Evolutionary conservation across 2,113 vertebrate species (phyloP).

Genomic region (Bubalus kerabau): DNA sequence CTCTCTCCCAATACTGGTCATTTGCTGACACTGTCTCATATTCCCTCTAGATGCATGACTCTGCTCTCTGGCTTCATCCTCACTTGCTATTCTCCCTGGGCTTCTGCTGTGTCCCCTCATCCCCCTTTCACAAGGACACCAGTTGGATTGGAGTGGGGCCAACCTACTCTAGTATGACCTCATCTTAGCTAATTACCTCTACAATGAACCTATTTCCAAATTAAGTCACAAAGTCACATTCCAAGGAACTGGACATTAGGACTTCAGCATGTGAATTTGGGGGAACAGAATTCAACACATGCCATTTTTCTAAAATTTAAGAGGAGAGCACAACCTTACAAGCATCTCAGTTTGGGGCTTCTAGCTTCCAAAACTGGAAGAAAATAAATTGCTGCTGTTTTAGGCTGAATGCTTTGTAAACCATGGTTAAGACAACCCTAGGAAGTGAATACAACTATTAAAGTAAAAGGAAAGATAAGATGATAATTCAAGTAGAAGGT

Average conservation of each 20-base stretch:
- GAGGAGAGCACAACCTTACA: background rate
- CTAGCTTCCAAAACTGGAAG: background rate
- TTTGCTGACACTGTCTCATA: fast-evolving
- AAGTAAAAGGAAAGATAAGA: background rate
- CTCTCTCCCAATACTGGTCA: fast-evolving
- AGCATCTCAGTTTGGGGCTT: background rate
- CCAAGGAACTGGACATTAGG: background rate
- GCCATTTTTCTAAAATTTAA: background rate
- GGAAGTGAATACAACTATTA: no score
- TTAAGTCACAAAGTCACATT: background rate
- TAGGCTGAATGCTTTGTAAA: background rate
- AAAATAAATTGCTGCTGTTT: background rate
- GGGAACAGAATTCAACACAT: background rate
- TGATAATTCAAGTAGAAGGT: no score
- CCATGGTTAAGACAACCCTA: no score
- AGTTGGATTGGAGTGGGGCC: fast-evolving
- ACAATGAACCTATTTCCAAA: background rate
- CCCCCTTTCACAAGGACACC: background rate
- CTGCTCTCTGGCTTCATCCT: fast-evolving
- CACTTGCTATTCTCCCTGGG: no score
- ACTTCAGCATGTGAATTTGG: background rate
- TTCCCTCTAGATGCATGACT: background rate
- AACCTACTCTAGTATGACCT: background rate
- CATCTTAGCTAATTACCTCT: background rate
- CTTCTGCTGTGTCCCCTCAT: background rate